Conservation (phyloP, 1,140 invertebrate genomes). For the Chlorops oryzae region DNA sequence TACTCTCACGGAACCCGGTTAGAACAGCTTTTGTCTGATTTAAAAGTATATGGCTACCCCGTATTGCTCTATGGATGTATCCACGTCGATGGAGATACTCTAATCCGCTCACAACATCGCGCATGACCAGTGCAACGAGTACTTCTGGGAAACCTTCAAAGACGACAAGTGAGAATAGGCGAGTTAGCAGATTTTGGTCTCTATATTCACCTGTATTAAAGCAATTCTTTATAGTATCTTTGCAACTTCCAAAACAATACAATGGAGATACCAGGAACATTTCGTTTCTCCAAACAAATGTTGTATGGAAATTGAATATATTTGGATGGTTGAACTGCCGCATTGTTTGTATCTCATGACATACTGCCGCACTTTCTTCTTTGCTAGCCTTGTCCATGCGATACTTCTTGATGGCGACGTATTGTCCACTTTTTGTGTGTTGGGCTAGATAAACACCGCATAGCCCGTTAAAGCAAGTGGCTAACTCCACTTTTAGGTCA, state of each 20-base stretch:
- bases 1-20: conserved; percentile 72
- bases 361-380: conserved; percentile 60
- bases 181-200: not conserved
- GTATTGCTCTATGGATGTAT: conserved; percentile 81
- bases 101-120: conserved; percentile 69
- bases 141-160: conserved; percentile 65
- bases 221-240: conserved; percentile 69
- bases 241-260: conserved; percentile 75
- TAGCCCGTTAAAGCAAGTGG: conserved; percentile 62
- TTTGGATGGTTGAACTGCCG: conserved; percentile 74
- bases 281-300: conserved; percentile 67
- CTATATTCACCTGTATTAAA: conserved; percentile 59
- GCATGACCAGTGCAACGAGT: conserved; percentile 70
- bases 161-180: not conserved
- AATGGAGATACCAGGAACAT: conserved; percentile 74
- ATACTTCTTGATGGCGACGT: conserved; percentile 69
- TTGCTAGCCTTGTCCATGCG: conserved; percentile 62
- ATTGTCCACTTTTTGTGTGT: conserved; percentile 59
- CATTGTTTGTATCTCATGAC: conserved; percentile 69
- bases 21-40: conserved; percentile 49
- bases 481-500: conserved; percentile 56
- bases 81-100: conserved; percentile 79
- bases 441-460: conserved; percentile 58
- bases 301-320: conserved; percentile 64
- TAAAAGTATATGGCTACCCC: conserved; percentile 73